Evolutionary conservation across 2,113 vertebrate species (phyloP), one percentile per base, ranked within the genome.

Genomic region (Sminthopsis crassicaudata): DNA sequence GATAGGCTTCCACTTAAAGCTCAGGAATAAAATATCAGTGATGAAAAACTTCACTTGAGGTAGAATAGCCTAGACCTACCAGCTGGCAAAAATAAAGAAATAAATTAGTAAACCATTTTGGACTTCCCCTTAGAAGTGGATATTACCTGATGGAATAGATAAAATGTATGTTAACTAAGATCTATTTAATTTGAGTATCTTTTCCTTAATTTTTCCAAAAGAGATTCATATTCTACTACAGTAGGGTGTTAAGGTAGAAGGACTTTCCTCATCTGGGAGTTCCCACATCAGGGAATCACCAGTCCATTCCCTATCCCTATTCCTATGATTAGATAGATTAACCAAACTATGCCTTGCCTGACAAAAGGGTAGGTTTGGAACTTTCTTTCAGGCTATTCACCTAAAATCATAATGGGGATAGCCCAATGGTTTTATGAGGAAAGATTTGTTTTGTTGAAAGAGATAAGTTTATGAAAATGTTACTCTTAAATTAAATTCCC

Each of bases 131-230:
- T 97, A 97, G 98, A 98, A 92, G 42, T 93, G 90, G 98, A 94
- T 97, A 97, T 98, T 97, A 96, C 96, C 96, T 98, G 95, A 90
- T 98, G 97, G 96, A 97, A 96, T 91, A 97, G 97, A 98, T 98
- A 98, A 98, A 96, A 96, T 97, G 93, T 91, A 97, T 98, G 96
- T 98, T 97, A 98, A 98, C 97, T 98, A 98, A 98, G 97, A 98
- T 98, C 97, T 97, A 96, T 98, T 98, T 98, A 97, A 96, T 98
- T 46, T 97, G 95, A 97, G 95, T 96, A 98, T 97, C 94, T 96
- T 95, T 48, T 98, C 97, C 96, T 97, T 98, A 97, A 96, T 98
- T 98, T 97, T 98, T 98, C 98, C 97, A 98, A 96, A 91, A 76
- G 94, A 55, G 94, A 94, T 94, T 92, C 96, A 46, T 42, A n/a